Evolutionary conservation across 2,797 vertebrate species (phyloP), one percentile per base, ranked within the genome.

Genomic region (Chelmon rostratus): DNA sequence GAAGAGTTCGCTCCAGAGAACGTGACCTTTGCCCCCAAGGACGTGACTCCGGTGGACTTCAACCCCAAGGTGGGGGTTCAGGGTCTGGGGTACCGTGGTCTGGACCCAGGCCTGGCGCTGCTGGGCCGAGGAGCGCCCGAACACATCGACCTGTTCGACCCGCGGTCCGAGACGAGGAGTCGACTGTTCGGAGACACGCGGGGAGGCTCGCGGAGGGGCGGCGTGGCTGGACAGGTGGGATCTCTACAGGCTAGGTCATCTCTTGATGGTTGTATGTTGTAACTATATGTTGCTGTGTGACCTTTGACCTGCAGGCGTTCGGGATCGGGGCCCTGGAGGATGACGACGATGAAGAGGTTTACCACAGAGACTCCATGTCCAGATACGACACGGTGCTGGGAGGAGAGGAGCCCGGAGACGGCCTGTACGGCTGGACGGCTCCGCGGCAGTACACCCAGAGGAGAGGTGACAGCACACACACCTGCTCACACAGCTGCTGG

Each of bases 301-400:
- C 35, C 58, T 87, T 54, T 76, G 53, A 80, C 71, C 68, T 3
- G 37, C 75, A 99, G 98, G 98, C 97, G 8, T 99, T 99, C 21
- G 98, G 98, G 3, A 96, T 99, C 3, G 98, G 98, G 15, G 97
- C 97, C 8, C 90, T 98, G 76, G 98, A 99, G 87, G 97, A 99
- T 2, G 97, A 98, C 1, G 97, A 98, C 1, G 98, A 99, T 0
- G 97, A 97, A n/a, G 97, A 99, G 25, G 96, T 99, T 73, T 99
- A 99, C 79, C 96, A 96, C 81, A 95, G 92, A 25, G 98, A 99
- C 90, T 91, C 94, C 3, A 92, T 99, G 81, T 97, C 96, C 68
- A 97, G 95, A 68, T 99, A 99, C 0, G 98, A 99, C 85, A 94
- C 84, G 0, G 81, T 96, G 61, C 84, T 99, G 67, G 96, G 96